Base-by-base conservation (phyloP, 2,797 vertebrate species). In the Thunnus albacares region DNA sequence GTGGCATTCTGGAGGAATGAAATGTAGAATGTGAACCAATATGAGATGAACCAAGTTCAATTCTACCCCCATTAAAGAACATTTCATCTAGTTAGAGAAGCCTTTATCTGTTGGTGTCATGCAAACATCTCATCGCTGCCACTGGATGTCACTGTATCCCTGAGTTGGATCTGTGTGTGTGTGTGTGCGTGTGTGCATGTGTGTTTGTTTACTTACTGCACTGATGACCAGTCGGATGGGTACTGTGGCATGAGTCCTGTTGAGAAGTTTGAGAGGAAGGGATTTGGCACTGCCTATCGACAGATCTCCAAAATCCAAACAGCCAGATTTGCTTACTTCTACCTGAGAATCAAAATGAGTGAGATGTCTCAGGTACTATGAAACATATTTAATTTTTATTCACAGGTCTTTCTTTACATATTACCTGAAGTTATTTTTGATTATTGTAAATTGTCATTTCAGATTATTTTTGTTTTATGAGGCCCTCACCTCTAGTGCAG, bases 281-380 rank as follows among this genome's bases (percentile, higher is more conserved):
- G 96, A 95, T 91, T 96, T 98, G 91, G 94, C 95, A 67, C 95
- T 93, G 53, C 97, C 97, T 45, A 77, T 96, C 49, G 95, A 87
- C 71, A 99, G 81, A 84, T 99, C 98, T 70, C 98, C 98, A 90
- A 99, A 99, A 89, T 99, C 96, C 91, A 99, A 91, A 89, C 87
- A 90, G 56, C 93, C 95, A 33, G 90, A 93, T 80, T 95, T 94
- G 71, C 94, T 94, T 2, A 92, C 88, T 90, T 98, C 96, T 75
- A 98, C 94, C 98, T 99, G 81, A 64, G 63, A 82, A 92, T 28
- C 38, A 84, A 70, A 86, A 69, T 41, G 0, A 38, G 63, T 52
- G 0, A 71, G 10, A 64, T 18, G 15, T 41, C 3, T 52, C n/a
- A 66, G 11, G 6, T 15, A 30, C 10, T 17, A n/a, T 26, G 24